Percentiles rank a stretch among this genome's conserved stretches.
Conservation (phyloP, 2,113 vertebrate species). For the Osmerus mordax region DNA sequence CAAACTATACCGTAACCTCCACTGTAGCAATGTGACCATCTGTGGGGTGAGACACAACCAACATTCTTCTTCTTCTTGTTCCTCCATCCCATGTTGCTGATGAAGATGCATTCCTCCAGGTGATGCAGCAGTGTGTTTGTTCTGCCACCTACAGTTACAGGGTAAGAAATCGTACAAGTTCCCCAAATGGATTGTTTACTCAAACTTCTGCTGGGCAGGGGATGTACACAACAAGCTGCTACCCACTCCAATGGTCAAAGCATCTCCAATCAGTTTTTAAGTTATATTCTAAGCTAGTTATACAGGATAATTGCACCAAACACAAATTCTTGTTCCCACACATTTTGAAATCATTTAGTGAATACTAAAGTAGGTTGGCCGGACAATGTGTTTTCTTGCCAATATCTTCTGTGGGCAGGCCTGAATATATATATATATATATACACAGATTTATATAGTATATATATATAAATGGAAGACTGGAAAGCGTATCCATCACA, state of each 20-base stretch:
- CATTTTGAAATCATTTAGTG: conserved; percentile 43
- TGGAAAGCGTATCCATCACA: conserved; percentile 61
- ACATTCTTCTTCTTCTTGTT: neutral
- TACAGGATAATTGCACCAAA: conserved; percentile 17
- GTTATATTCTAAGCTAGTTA: conserved; percentile 38
- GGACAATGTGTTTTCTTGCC: conserved; percentile 18
- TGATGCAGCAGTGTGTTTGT: neutral
- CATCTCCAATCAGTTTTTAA: conserved; percentile 33
- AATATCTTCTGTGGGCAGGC: neutral
- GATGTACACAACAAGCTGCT: conserved; percentile 50
- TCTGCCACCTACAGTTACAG: neutral
- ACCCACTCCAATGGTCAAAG: conserved; percentile 40
- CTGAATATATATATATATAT: neutral
- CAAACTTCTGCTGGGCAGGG: conserved; percentile 37
- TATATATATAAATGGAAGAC: conserved; percentile 18
- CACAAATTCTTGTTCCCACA: conserved; percentile 46
- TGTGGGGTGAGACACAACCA: too few species aligned
- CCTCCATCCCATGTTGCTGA: neutral
- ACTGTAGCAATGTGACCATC: too few species aligned
- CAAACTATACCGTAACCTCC: too few species aligned
- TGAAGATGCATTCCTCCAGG: neutral
- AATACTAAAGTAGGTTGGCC: conserved; percentile 24
- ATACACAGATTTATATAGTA: conserved; percentile 12
- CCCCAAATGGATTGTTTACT: conserved; percentile 46
- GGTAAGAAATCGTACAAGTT: conserved; percentile 9